A percentile compares a stretch with the other conserved stretches of the same genome.
These are phyloP conservation scores for Hormiphora californensis DNA, from an alignment of 37 sponge, comb jelly and placozoan species.

Conservation along the genomic window DNA sequence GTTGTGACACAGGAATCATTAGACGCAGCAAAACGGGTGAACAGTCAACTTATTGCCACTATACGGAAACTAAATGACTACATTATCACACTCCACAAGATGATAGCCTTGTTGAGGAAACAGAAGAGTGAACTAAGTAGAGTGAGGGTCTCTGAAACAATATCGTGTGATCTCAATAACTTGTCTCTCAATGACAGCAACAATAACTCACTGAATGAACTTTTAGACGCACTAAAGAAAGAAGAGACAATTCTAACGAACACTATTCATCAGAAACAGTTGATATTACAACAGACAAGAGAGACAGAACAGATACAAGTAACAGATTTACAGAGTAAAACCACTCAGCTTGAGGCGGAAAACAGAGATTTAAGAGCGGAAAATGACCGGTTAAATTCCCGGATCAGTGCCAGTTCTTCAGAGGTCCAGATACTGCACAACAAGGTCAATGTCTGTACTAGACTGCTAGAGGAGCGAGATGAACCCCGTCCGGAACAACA, in stretches of 20 bases:
- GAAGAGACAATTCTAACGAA: neutral
- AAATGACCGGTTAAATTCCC: constrained; percentile 22
- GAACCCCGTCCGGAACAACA: neutral
- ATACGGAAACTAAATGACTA: neutral
- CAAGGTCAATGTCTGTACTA: constrained; percentile 7
- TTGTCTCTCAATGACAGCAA: no score
- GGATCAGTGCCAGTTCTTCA: neutral
- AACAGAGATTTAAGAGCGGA: no score
- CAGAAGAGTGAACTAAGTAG: neutral
- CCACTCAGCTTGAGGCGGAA: neutral
- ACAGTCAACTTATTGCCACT: neutral
- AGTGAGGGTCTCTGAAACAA: neutral
- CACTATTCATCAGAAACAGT: neutral
- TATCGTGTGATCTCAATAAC: neutral
- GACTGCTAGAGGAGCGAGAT: neutral
- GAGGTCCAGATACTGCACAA: constrained; percentile 12
- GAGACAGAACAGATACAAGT: neutral
- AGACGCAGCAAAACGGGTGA: neutral
- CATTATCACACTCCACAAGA: constrained; percentile 21
- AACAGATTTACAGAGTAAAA: neutral
- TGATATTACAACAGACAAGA: neutral
- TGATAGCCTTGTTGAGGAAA: constrained; percentile 36
- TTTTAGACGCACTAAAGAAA: neutral
- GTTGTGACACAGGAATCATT: neutral
- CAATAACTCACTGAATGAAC: neutral